phyloP scores from a whole-genome alignment of 2,888 invertebrate species.

The Arrhopalites spinosus region DNA sequence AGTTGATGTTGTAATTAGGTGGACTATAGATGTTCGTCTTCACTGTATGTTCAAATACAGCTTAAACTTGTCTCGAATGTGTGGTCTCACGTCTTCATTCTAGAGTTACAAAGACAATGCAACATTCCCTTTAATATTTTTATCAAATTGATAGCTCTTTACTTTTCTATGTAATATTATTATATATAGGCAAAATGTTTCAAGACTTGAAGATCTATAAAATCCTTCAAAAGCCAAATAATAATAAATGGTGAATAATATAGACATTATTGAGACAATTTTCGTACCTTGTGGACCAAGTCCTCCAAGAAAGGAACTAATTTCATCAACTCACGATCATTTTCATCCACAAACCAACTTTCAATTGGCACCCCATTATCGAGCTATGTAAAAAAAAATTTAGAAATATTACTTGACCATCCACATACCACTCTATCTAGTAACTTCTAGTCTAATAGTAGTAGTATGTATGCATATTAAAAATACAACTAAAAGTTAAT shows the following conservation, averaged over 20 bases:
- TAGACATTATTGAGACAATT: no score
- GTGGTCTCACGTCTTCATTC: constrained; percentile 91
- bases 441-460: background rate
- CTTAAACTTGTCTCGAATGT: constrained; percentile 86
- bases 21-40: no score
- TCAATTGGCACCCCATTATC: constrained; percentile 97
- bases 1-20: constrained; percentile 67
- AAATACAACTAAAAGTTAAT: no score
- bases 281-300: constrained; percentile 75
- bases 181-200: background rate
- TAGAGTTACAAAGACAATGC: constrained; percentile 60
- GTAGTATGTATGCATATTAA: background rate
- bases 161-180: background rate
- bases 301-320: constrained; percentile 89
- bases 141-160: background rate
- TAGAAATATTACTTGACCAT: background rate
- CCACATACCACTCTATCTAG: no score
- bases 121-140: background rate
- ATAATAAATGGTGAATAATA: no score
- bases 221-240: background rate
- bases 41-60: no score
- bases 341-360: constrained; percentile 93
- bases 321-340: constrained; percentile 87
- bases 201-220: background rate
- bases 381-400: constrained; percentile 65